Conservation (phyloP, 2,113 vertebrate species). For the Perca schrenkii region DNA sequence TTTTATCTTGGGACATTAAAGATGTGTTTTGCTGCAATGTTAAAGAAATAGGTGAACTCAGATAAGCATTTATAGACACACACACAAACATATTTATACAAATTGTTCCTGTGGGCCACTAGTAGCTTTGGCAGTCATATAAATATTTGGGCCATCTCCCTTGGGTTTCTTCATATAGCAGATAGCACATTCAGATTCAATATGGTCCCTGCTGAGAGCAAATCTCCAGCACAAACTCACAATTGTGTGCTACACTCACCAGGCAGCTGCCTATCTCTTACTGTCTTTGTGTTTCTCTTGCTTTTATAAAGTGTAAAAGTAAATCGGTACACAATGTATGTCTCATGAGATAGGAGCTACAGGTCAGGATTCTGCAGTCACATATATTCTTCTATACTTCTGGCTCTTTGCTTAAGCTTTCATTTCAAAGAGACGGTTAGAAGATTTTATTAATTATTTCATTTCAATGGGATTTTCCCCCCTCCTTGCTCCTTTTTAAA, state of each 20-base stretch:
- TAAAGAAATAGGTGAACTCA: slow-evolving; percentile 23
- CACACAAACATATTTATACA: slow-evolving; percentile 1
- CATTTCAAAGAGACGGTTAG: slow-evolving; percentile 20
- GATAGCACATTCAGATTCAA: slow-evolving; percentile 50
- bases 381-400: not conserved
- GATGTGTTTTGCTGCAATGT: slow-evolving; percentile 17
- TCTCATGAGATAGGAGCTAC: slow-evolving; percentile 16
- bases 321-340: slow-evolving; percentile 2
- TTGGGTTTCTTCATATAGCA: slow-evolving; percentile 42
- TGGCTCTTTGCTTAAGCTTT: slow-evolving; percentile 38
- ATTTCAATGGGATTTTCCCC: slow-evolving; percentile 22
- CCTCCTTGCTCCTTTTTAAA: slow-evolving; percentile 15
- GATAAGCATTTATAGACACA: slow-evolving; percentile 10
- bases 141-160: slow-evolving; percentile 46
- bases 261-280: not conserved
- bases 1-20: slow-evolving; percentile 30
- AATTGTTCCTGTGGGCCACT: slow-evolving; percentile 15
- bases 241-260: slow-evolving; percentile 8
- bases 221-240: slow-evolving; percentile 40
- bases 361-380: slow-evolving; percentile 8
- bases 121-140: slow-evolving; percentile 12
- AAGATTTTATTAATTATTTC: slow-evolving; percentile 28
- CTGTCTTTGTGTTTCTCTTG: slow-evolving; percentile 3
- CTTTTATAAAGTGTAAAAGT: slow-evolving; percentile 26
- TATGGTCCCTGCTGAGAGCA: slow-evolving; percentile 49